Conservation (phyloP, 2,888 invertebrate species). For the Harpalus rubripes region DNA sequence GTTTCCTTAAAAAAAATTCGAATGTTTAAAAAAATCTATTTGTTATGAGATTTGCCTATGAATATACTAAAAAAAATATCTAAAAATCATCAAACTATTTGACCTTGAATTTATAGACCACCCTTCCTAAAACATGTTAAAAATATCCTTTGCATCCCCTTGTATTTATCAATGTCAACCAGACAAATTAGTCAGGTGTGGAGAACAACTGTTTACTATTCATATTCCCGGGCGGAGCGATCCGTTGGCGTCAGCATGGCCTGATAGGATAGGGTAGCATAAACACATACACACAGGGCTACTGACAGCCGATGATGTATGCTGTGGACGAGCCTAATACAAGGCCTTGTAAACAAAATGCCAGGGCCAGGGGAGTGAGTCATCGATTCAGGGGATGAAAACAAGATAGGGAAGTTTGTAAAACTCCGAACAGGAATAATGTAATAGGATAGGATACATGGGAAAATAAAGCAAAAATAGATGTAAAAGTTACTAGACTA, state of each 20-base stretch:
- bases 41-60: no score
- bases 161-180: slow-evolving; percentile 1
- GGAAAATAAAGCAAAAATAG: no score
- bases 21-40: no score
- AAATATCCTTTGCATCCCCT: background rate
- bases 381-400: background rate
- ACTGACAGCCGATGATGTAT: slow-evolving; percentile 5
- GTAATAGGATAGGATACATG: no score
- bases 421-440: no score
- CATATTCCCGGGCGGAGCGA: slow-evolving; percentile 13
- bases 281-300: background rate
- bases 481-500: no score
- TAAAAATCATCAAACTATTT: no score
- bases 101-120: no score
- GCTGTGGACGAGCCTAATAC: background rate
- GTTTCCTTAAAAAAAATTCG: no score
- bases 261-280: background rate
- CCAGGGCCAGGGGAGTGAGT: background rate
- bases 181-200: slow-evolving; percentile 44
- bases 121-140: no score
- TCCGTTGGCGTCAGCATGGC: background rate
- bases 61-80: no score
- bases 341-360: slow-evolving; percentile 1
- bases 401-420: no score
- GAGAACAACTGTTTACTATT: slow-evolving; percentile 46